Evolutionary conservation across 2,113 vertebrate genomes (phyloP), one percentile per base, ranked within the genome.

Genomic region (Paramisgurnus dabryanus): DNA sequence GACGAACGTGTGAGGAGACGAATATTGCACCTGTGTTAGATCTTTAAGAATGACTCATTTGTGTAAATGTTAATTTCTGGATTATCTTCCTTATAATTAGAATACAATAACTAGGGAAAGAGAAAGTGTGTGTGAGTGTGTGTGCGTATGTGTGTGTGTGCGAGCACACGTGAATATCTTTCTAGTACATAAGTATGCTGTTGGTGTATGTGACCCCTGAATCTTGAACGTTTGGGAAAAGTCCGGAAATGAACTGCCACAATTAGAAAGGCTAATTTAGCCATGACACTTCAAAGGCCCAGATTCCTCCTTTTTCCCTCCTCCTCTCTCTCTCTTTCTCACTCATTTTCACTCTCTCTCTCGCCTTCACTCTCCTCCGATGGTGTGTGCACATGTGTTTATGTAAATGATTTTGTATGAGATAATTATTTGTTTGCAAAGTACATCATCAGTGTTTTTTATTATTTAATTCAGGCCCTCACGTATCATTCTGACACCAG

Each of bases 251-350:
- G 81, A 77, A 85, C 67, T 71, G 73, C 78, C 67, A 81, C 84
- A 83, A 83, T 85, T 85, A 85, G 84, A 85, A 83, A 75, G 84
- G 84, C 79, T 81, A 83, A 81, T 85, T 85, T 83, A 75, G 69
- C 79, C 61, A 73, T 79, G 84, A 83, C 81, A 81, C 82, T 78
- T 75, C 75, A 78, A 76, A 83, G 84, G 68, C 85, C 82, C 67
- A 64, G 80, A 77, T 78, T 76, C 55, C 79, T 75, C 63, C 67
- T 61, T 43, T 69, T 13, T 61, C 69, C 68, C 50, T 18, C 79
- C 73, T 76, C 49, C 43, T 67, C 45, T 18, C 47, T 53, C 76
- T 41, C 22, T 55, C 76, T 40, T 15, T 40, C 57, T 50, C 65
- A 50, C 53, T 50, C 64, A 34, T 3, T 73, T 7, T 18, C 63